Base-by-base conservation (phyloP, 1,140 invertebrate genomes). In the Druon quercuslanigerum region DNA sequence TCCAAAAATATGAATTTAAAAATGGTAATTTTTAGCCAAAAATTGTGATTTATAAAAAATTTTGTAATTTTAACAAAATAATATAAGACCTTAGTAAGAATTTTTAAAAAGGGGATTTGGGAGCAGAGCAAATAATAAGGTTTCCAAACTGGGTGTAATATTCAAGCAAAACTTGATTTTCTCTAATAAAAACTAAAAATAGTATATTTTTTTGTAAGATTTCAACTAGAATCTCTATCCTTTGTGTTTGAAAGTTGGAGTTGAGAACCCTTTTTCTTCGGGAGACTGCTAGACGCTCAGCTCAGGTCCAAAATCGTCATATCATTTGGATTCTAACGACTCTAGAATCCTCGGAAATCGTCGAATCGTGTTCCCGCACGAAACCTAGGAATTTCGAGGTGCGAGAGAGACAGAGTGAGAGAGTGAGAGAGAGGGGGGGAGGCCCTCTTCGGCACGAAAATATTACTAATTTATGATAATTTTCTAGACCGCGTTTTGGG, bases 381-480 rank as follows among this genome's bases (percentile, higher is more conserved):
- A 84, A 84, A 86, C 75, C 78, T 71, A 81, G 79, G 85, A 87
- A 86, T 86, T 86, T 85, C 75, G 79, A 76, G 81, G 79, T 81
- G 76, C 79, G 82, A 76, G 81, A 75, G 76, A 60, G 54, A 0
- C 1, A 46, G 77, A 46, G 40, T 0, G 40, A 46, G 40, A 33
- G 25, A 33, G 82, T 75, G 81, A 76, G 76, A 60, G 54, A 8
- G 7, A 46, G 77, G 11, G 40, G 2, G 40, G 5, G 25, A 46
- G 40, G 25, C 25, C 52, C 78, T 71, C 77, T 82, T 77, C 73
- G 84, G 83, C 84, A 85, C 82, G 79, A 84, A 88, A 88, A 86
- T 88, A 87, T 85, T 81, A 84, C 84, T 86, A 87, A 87, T 88
- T 87, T 88, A 88, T 88, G 86, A 85, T 86, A 88, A 88, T 88